phyloP scores from a whole-genome alignment of 2,888 invertebrate genomes.

The Anaspis maculata region DNA sequence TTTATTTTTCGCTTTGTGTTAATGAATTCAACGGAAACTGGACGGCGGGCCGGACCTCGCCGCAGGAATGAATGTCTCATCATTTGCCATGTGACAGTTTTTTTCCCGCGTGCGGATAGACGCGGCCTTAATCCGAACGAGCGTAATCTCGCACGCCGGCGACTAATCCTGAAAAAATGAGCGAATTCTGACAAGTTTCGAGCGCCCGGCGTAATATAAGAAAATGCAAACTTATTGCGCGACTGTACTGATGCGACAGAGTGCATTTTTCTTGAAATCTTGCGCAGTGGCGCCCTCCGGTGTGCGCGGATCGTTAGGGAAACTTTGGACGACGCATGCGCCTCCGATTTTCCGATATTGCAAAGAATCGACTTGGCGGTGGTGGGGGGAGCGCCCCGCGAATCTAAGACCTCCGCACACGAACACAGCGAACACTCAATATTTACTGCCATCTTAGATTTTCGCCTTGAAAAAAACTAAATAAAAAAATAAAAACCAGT shows the following conservation, averaged over 20 bases:
- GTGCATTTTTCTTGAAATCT: conserved; percentile 43
- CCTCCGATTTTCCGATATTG: conserved; percentile 16
- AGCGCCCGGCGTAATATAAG: conserved; percentile 3
- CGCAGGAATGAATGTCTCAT: background rate
- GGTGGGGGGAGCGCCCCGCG: no score
- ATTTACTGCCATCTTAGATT: conserved; percentile 18
- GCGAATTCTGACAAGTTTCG: background rate
- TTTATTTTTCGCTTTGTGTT: conserved; percentile 18
- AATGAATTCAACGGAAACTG: conserved; percentile 12
- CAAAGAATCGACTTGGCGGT: conserved; percentile 2
- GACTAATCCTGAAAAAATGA: no score
- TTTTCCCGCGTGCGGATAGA: no score
- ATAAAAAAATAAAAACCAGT: conserved; percentile 7
- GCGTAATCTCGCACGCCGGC: no score
- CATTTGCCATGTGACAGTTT: no score
- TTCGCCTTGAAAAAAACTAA: conserved; percentile 16
- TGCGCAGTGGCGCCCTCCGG: conserved; percentile 39
- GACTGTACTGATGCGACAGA: conserved; percentile 41
- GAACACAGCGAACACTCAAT: no score
- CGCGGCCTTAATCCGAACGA: no score
- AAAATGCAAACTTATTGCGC: conserved; percentile 30
- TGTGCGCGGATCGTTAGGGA: conserved; percentile 43
- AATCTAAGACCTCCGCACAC: no score
- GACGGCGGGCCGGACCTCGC: background rate
- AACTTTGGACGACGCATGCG: conserved; percentile 36